These are phyloP conservation scores for Pseudorhombus dupliciocellatus DNA, from an alignment of 2,113 vertebrate genomes.

Conservation along the genomic window DNA sequence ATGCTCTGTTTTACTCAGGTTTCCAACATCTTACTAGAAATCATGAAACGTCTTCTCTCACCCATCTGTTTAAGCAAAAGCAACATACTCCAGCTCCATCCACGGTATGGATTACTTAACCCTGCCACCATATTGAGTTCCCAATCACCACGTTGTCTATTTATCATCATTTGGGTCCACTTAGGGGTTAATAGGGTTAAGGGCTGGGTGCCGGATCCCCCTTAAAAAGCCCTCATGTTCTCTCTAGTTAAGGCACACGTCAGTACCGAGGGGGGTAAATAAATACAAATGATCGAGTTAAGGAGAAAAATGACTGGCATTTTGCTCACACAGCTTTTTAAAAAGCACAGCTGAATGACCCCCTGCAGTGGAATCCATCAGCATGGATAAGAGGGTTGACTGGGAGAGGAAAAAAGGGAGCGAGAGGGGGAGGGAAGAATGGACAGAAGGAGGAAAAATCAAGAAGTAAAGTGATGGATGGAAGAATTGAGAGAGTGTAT, in stretches of 20 bases:
- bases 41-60: neutral
- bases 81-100: constrained; percentile 20
- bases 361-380: constrained; percentile 69
- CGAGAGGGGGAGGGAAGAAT: neutral
- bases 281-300: constrained; percentile 85
- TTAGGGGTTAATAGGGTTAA: constrained; percentile 81
- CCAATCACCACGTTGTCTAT: constrained; percentile 77
- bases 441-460: constrained; percentile 7
- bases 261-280: constrained; percentile 76
- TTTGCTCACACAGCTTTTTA: constrained; percentile 71
- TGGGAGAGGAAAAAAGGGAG: neutral
- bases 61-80: neutral
- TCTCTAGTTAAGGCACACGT: constrained; percentile 74
- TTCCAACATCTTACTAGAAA: constrained; percentile 24
- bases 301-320: constrained; percentile 80
- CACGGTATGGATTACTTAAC: constrained; percentile 61
- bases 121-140: constrained; percentile 68
- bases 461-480: constrained; percentile 31
- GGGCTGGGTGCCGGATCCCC: constrained; percentile 60
- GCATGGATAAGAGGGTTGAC: constrained; percentile 53
- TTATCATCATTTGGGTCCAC: constrained; percentile 82
- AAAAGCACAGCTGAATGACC: constrained; percentile 74
- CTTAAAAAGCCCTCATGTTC: constrained; percentile 76
- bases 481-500: constrained; percentile 19
- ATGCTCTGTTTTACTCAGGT: constrained; percentile 13